Evolutionary conservation across 2,797 vertebrate species (phyloP).

Genomic region (Pterois miles): DNA sequence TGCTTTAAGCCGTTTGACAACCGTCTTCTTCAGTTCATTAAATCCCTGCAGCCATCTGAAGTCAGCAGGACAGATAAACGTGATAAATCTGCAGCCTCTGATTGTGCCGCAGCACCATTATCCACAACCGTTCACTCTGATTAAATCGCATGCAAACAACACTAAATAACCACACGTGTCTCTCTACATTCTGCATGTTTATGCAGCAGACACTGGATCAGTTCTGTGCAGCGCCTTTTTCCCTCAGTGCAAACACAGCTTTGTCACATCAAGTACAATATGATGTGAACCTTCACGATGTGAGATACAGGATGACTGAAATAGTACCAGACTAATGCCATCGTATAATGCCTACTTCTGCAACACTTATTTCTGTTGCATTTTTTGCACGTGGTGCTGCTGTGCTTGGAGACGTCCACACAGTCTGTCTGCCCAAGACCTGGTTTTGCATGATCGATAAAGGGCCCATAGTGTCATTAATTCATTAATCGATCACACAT

Average conservation of each 20-base stretch:
- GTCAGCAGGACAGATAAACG: constrained; percentile 12
- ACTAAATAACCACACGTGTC: constrained; percentile 2
- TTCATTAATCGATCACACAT: background rate
- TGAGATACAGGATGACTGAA: background rate
- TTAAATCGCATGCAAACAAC: constrained; percentile 34
- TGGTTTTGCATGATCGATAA: background rate
- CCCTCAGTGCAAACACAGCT: background rate
- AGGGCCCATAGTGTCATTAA: background rate
- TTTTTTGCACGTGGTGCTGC: background rate
- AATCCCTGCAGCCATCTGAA: constrained; percentile 32
- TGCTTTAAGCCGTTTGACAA: constrained; percentile 13
- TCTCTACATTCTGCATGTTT: constrained; percentile 1
- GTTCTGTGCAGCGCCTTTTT: background rate
- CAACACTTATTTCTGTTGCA: background rate
- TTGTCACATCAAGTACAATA: background rate
- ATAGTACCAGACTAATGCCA: background rate
- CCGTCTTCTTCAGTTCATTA: constrained; percentile 16
- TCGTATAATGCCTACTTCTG: background rate
- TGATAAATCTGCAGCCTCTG: constrained; percentile 28
- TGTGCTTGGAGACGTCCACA: background rate
- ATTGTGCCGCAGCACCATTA: constrained; percentile 25
- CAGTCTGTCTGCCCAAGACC: background rate
- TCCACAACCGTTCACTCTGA: constrained; percentile 31
- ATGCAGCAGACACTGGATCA: constrained; percentile 1
- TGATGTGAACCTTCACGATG: background rate